Evolutionary conservation across 2,888 invertebrate genomes (phyloP).

Genomic region (Tortrix viridana): DNA sequence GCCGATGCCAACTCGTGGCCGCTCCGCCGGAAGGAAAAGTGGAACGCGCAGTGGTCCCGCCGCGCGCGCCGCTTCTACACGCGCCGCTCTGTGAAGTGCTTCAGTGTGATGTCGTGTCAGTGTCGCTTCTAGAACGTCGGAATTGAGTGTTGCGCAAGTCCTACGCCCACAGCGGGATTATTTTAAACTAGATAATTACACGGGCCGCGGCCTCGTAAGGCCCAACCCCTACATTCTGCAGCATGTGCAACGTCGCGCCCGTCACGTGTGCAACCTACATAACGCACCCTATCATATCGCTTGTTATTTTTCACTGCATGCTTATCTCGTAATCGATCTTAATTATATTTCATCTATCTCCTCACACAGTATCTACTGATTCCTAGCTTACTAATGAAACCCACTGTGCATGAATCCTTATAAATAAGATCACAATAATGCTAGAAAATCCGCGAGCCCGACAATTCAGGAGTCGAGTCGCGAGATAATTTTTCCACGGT

Average conservation of each 20-base stretch:
- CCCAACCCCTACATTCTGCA: conserved; percentile 55
- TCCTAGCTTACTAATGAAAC: conserved; percentile 26
- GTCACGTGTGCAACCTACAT: conserved; percentile 57
- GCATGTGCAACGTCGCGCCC: conserved; percentile 54
- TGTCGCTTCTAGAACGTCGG: conserved; percentile 80
- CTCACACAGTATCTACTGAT: conserved; percentile 2
- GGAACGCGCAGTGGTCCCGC: conserved; percentile 82
- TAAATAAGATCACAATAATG: not conserved
- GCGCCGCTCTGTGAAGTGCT: conserved; percentile 76
- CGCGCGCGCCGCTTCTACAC: conserved; percentile 80
- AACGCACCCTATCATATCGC: conserved; percentile 30
- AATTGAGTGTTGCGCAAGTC: conserved; percentile 79
- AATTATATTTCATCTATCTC: conserved; percentile 6
- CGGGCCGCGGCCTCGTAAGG: conserved; percentile 59
- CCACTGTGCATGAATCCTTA: conserved; percentile 15
- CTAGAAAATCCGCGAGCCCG: conserved; percentile 11
- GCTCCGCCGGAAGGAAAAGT: conserved; percentile 82
- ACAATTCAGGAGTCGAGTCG: conserved; percentile 34
- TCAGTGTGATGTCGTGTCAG: conserved; percentile 74
- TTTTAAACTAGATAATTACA: conserved; percentile 75
- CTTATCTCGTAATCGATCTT: conserved; percentile 39
- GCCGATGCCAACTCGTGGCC: conserved; percentile 81
- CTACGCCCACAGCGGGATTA: conserved; percentile 78
- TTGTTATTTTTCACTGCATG: conserved; percentile 45
- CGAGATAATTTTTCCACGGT: conserved; percentile 46